Conservation (phyloP, 2,888 invertebrate genomes). For the Trichopria drosophilae region DNA sequence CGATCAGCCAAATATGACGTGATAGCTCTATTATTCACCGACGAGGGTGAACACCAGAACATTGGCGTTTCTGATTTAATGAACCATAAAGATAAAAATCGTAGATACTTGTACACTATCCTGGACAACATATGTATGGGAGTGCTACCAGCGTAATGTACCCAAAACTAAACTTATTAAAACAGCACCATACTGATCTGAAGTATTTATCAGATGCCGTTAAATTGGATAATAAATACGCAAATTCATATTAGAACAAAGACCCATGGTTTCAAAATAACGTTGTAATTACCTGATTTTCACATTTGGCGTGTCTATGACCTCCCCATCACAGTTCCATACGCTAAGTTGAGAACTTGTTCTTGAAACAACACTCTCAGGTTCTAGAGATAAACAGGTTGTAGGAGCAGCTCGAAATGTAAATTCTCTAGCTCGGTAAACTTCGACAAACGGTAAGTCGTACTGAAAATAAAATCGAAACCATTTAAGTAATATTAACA, state of each 20-base stretch:
- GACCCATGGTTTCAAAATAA: background rate
- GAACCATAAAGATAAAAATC: too few species aligned
- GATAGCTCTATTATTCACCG: too few species aligned
- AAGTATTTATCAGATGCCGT: too few species aligned
- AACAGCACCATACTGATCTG: too few species aligned
- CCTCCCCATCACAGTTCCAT: constrained; percentile 85
- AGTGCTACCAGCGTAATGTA: too few species aligned
- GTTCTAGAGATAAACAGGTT: constrained; percentile 36
- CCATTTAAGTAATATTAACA: background rate
- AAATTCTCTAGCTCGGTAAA: constrained; percentile 73
- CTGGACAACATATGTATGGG: too few species aligned
- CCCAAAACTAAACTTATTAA: too few species aligned
- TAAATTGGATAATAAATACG: constrained; percentile 13
- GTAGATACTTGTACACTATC: too few species aligned
- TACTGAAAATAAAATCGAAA: constrained; percentile 56
- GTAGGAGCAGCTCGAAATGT: constrained; percentile 64
- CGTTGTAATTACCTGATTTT: constrained; percentile 63
- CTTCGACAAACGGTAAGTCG: constrained; percentile 75
- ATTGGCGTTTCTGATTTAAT: too few species aligned
- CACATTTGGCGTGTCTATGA: constrained; percentile 67
- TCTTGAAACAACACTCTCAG: constrained; percentile 45
- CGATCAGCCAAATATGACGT: too few species aligned
- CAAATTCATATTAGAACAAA: constrained; percentile 10
- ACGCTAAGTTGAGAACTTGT: constrained; percentile 61
- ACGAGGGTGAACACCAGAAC: too few species aligned